A percentile compares a stretch with the other conserved stretches of the same genome.
Evolutionary conservation across 2,888 invertebrate genomes (phyloP).

Genomic region (Hypena proboscidalis): DNA sequence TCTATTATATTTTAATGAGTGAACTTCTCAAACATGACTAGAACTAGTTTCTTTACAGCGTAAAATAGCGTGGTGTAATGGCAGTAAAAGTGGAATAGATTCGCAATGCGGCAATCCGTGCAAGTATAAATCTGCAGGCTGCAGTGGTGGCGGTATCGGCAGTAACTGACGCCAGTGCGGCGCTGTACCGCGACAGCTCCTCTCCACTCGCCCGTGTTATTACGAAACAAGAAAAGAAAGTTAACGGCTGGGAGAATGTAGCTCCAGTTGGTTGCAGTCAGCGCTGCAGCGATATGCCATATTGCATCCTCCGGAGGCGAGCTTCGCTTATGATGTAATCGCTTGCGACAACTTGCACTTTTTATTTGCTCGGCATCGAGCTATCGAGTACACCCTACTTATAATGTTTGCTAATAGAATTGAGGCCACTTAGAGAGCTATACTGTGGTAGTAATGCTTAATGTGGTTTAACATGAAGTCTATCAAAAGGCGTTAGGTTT

Average conservation of each 20-base stretch:
- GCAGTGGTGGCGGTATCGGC: conserved; percentile 48
- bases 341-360: conserved; percentile 60
- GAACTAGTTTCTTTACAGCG: conserved; percentile 30
- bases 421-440: conserved; percentile 47
- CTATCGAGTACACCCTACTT: conserved; percentile 46
- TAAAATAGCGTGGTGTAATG: conserved; percentile 45
- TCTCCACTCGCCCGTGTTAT: conserved; percentile 71
- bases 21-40: background rate
- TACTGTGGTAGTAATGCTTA: no score
- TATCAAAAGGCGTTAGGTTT: no score
- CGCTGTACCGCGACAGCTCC: conserved; percentile 58
- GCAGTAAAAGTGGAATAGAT: conserved; percentile 14
- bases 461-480: no score
- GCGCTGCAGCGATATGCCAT: conserved; percentile 48
- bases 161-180: conserved; percentile 47
- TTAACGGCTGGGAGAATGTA: conserved; percentile 67
- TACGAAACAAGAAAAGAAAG: conserved; percentile 81
- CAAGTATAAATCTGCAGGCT: conserved; percentile 11
- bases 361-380: conserved; percentile 53
- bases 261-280: conserved; percentile 53
- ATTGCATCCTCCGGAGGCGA: conserved; percentile 53
- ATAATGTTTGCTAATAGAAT: conserved; percentile 36
- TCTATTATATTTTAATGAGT: background rate
- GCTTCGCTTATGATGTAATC: conserved; percentile 57
- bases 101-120: conserved; percentile 14